Evolutionary conservation across 1,140 invertebrate species (phyloP), one percentile per base, ranked within the genome.

Genomic region (Anastrepha ludens): DNA sequence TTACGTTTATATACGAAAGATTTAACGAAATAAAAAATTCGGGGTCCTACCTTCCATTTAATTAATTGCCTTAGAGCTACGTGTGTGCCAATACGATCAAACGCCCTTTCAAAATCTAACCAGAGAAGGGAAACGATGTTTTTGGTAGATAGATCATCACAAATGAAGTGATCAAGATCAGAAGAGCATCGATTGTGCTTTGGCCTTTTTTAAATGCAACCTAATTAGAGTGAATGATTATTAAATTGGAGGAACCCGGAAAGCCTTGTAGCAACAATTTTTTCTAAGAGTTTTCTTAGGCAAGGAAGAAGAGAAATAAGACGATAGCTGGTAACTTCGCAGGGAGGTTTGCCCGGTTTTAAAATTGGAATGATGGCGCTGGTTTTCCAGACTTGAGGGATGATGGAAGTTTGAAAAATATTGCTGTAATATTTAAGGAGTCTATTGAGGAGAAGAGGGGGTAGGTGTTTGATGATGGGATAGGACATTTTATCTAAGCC

Each of bases 221-320:
- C 65, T 67, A 20, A 39, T 67, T 67, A 67, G 20, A 39, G 65
- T 67, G 65, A 67, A 67, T 67, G 29, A 67, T 67, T 67, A 39
- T 67, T 29, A 39, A 39, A 67, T 67, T 67, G 65, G 4, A n/a
- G 20, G 13, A 39, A 67, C 65, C 65, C 29, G 20, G 65, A 67
- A 39, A 67, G 65, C 29, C 65, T 67, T 8, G 29, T 67, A 39
- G 65, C 65, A 67, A 67, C 39, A 39, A 67, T 67, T 67, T 67
- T 67, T 39, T 67, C 65, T 39, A 67, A 8, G 6, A 67, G 65
- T 67, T 67, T 67, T 67, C 65, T 20, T 39, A 67, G 65, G 65
- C 65, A 67, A 39, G 65, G 65, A 6, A 67, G 29, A 17, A 67
- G 65, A 13, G 65, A 67, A 39, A 41, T 67, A 6, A 20, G 65